Evolutionary conservation across 2,888 invertebrate species (phyloP), one percentile per base, ranked within the genome.

Genomic region (Conops quadrifasciatus): DNA sequence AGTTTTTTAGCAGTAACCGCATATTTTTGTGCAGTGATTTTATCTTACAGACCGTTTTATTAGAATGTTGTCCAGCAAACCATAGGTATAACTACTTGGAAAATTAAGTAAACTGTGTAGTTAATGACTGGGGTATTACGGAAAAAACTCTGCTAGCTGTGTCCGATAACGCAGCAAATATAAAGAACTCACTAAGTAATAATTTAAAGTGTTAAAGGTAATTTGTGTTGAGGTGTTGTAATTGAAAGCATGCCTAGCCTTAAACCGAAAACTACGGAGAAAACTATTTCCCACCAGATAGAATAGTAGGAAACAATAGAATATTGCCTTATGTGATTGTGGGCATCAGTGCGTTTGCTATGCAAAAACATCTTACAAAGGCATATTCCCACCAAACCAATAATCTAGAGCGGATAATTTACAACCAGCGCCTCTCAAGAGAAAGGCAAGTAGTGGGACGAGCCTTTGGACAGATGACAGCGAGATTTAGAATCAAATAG

Each of bases 11-110:
- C 15, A 16, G 13, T 78, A 77, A 76, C 74, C 72, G 59, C 78
- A 75, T 19, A 81, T 76, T 76, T 82, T 77, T 73, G 67, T 69
- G 72, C 72, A 7, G 26, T 75, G 21, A 72, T 69, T 0, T 58
- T 73, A 65, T n/a, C 71, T 73, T 73, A 43, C 71, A 53, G 72
- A 73, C 66, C 51, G 73, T 58, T 74, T 74, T 24, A 63, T 49
- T 49, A 49, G 49, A 49, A 49, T 49, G 49, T 49, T 49, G 49
- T 11, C 49, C 49, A 49, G n/a, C n/a, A 49, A 49, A 49, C n/a
- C n/a, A 13, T 49, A 3, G 5, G 11, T 11, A 49, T 49, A 49
- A 49, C 19, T 49, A 13, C 19, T 49, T 49, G n/a, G 49, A 3
- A n/a, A 49, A 13, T 16, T 7, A 56, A 56, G 15, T 21, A 64